Evolutionary conservation across 2,797 vertebrate genomes (phyloP), one percentile per base, ranked within the genome.

Genomic region (Amphiprion clarkii): DNA sequence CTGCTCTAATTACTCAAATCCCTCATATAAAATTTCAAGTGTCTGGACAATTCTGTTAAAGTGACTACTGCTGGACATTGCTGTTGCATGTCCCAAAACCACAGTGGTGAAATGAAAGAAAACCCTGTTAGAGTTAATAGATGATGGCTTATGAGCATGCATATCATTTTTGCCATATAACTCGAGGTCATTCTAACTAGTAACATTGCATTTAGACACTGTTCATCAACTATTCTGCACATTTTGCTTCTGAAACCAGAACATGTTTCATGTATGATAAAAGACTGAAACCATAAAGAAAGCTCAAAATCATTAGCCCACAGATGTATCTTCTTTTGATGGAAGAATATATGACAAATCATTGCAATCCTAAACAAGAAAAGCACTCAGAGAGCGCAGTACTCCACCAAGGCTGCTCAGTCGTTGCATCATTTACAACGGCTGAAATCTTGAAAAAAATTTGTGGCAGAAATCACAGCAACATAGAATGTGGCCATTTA

Each of bases 1-100:
- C 71, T 69, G 59, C 71, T 71, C 71, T 83, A 89, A 91, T 92
- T 79, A 84, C 68, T 23, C 17, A 52, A 55, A 74, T 76, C 46
- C 1, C 29, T 60, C 54, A 77, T 56, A 65, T 79, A 49, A 83
- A 57, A 69, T 46, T 21, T 48, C 5, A 62, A 48, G 10, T 78
- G 65, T 53, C 49, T 25, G 48, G 42, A 49, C 54, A 63, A 23
- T 63, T 66, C 27, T 60, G 19, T 71, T 6, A 65, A 53, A 68
- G 55, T 3, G 3, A 76, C 68, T 17, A 19, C 3, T 23, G 33
- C 31, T 3, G 16, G n/a, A 39, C 12, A 17, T 42, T 23, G 17
- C 42, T 1, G 39, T n/a, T 23, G 31, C 29, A 49, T 61, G 11
- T 44, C 39, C 21, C 23, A 77, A 36, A 13, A 4, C 3, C 19